Percentiles rank a stretch among this genome's conserved stretches.
Evolutionary conservation across 2,797 vertebrate species (phyloP).

Genomic region (Silurus aristotelis): DNA sequence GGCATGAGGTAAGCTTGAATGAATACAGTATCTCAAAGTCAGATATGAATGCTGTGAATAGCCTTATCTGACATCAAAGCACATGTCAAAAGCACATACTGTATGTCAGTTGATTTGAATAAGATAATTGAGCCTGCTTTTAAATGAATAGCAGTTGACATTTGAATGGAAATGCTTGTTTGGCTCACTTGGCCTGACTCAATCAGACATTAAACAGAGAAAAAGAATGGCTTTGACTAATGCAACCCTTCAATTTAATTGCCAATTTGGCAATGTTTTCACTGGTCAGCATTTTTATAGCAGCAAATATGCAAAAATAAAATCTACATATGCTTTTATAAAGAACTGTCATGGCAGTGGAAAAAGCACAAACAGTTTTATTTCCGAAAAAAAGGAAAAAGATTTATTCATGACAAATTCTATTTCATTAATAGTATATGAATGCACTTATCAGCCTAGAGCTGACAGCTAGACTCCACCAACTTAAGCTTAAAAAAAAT

Average conservation of each 20-base stretch:
- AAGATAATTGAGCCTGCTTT: slow-evolving; percentile 46
- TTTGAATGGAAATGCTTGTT: slow-evolving; percentile 49
- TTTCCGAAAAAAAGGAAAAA: too few species aligned
- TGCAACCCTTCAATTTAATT: slow-evolving; percentile 15
- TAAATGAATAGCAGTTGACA: slow-evolving; percentile 40
- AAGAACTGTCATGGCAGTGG: background rate
- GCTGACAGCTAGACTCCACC: background rate
- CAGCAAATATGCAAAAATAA: slow-evolving; percentile 2
- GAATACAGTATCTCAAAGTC: background rate
- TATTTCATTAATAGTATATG: background rate
- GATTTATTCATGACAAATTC: slow-evolving; percentile 18
- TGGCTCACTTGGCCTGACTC: slow-evolving; percentile 27
- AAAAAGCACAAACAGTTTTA: background rate
- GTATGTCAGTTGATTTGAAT: slow-evolving; percentile 1
- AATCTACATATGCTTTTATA: slow-evolving; percentile 3
- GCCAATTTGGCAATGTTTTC: background rate
- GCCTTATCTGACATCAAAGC: background rate
- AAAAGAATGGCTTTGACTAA: slow-evolving; percentile 32
- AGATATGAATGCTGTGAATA: background rate
- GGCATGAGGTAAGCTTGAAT: background rate
- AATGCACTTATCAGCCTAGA: background rate
- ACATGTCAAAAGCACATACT: background rate
- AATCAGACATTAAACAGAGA: slow-evolving; percentile 23
- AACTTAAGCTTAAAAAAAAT: background rate
- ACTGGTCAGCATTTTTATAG: slow-evolving; percentile 1